Percentiles rank a stretch among this genome's conserved stretches.
Conservation (phyloP, 2,888 invertebrate genomes). For the Willowsia nigromaculata region DNA sequence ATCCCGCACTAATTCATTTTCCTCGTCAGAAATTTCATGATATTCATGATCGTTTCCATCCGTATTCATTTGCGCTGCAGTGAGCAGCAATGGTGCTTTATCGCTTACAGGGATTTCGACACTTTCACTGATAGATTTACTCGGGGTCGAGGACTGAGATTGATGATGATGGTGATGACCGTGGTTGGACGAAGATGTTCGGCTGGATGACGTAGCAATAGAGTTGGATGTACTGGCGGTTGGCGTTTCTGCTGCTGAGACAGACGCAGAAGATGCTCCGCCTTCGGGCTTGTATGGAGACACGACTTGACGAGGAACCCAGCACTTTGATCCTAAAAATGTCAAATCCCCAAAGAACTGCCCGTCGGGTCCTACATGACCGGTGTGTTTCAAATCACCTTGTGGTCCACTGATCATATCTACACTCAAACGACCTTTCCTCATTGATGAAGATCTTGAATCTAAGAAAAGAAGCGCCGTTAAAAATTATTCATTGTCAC, state of each 20-base stretch:
- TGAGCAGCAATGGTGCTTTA: constrained; percentile 77
- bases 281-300: constrained; percentile 78
- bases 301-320: constrained; percentile 78
- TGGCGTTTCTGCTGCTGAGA: constrained; percentile 60
- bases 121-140: constrained; percentile 72
- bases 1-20: constrained; percentile 81
- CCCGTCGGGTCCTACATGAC: constrained; percentile 97
- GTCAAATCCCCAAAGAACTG: constrained; percentile 97
- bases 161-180: constrained; percentile 28
- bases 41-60: constrained; percentile 85
- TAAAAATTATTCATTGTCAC: background rate
- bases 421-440: constrained; percentile 86
- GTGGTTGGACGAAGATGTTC: background rate
- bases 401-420: constrained; percentile 98
- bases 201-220: constrained; percentile 43
- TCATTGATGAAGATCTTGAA: constrained; percentile 77
- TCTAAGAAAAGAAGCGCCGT: constrained; percentile 52
- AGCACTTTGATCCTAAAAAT: constrained; percentile 84
- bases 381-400: constrained; percentile 97
- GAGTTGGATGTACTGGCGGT: constrained; percentile 65
- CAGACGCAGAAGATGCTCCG: background rate
- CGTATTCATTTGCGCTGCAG: constrained; percentile 74
- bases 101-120: constrained; percentile 76
- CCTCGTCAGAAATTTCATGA: constrained; percentile 91
- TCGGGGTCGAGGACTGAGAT: constrained; percentile 62